Evolutionary conservation across 2,888 invertebrate species (phyloP).

Genomic region (Nymphalis urticae): DNA sequence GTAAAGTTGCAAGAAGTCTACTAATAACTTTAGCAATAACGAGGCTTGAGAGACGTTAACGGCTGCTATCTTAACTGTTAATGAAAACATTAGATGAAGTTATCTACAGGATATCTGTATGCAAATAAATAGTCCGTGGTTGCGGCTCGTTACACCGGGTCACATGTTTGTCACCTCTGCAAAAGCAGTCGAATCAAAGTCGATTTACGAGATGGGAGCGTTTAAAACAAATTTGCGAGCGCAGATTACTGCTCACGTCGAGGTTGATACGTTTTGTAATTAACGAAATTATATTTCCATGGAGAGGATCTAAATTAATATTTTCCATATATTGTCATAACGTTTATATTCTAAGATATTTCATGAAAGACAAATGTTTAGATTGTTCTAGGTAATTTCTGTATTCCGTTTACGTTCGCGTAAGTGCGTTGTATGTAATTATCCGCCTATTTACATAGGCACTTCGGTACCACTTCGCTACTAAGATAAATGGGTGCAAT

Average conservation of each 20-base stretch:
- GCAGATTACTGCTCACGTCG: conserved; percentile 21
- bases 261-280: conserved; percentile 5
- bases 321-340: background rate
- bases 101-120: conserved; percentile 42
- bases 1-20: conserved; percentile 27
- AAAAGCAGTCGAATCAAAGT: conserved; percentile 31
- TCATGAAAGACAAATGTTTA: conserved; percentile 21
- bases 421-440: conserved; percentile 47
- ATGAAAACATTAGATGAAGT: conserved; percentile 42
- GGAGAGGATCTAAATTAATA: no score
- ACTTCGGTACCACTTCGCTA: conserved; percentile 46
- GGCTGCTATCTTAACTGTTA: conserved; percentile 37
- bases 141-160: conserved; percentile 54
- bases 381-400: conserved; percentile 22
- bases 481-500: conserved; percentile 55
- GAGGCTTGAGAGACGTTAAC: conserved; percentile 30
- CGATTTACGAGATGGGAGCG: conserved; percentile 28
- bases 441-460: conserved; percentile 49
- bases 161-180: conserved; percentile 49
- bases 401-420: conserved; percentile 30
- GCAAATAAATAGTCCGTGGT: conserved; percentile 39
- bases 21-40: conserved; percentile 33
- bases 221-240: conserved; percentile 22
- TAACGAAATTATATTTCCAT: background rate
- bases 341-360: conserved; percentile 8